Percentiles rank a stretch among this genome's conserved stretches.
Conservation (phyloP, 2,113 vertebrate genomes). For the Sylvia atricapilla region DNA sequence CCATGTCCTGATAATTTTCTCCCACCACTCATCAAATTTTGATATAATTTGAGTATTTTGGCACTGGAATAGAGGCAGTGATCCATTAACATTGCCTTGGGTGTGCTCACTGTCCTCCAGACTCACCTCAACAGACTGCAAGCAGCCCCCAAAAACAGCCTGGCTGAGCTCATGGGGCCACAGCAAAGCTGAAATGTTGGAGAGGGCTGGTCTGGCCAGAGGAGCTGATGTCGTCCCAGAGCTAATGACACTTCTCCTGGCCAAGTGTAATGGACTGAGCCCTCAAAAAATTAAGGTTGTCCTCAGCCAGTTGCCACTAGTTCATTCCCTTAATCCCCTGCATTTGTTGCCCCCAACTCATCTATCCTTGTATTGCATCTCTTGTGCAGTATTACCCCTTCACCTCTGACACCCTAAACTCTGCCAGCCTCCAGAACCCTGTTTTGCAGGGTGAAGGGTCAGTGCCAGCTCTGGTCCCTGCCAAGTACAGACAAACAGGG, state of each 20-base stretch:
- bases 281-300: not conserved
- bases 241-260: too few relatives aligned
- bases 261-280: not conserved
- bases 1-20: not conserved
- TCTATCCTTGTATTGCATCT: not conserved
- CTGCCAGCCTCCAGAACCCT: not conserved
- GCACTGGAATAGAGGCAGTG: not conserved
- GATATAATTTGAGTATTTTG: not conserved
- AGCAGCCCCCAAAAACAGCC: not conserved
- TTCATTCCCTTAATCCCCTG: not conserved
- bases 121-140: not conserved
- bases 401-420: not conserved
- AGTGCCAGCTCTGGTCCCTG: not conserved
- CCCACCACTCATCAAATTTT: not conserved
- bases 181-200: not conserved
- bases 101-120: not conserved
- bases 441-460: rapidly evolving
- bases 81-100: not conserved
- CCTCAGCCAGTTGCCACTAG: not conserved
- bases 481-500: not conserved
- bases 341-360: not conserved
- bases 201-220: not conserved
- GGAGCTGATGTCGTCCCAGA: not conserved
- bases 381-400: not conserved
- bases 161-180: not conserved